Evolutionary conservation across 2,113 vertebrate genomes (phyloP).

Genomic region (Tychaedon coryphoeus): DNA sequence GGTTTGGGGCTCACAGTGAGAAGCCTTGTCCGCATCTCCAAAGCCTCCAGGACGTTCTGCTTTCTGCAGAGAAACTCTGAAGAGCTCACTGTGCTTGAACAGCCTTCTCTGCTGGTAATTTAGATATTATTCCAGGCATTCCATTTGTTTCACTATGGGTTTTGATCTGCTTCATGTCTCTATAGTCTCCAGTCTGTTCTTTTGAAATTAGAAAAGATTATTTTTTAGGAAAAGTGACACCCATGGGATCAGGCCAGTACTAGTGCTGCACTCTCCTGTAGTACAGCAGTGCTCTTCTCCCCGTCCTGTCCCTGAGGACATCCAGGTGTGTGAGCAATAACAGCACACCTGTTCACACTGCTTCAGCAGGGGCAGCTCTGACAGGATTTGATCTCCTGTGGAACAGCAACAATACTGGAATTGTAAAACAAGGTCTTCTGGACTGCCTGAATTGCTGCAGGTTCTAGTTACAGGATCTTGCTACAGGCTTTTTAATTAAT

Average conservation of each 20-base stretch:
- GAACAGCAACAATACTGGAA: neutral
- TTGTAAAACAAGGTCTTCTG: neutral
- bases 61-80: neutral
- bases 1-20: neutral
- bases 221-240: neutral
- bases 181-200: neutral
- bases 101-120: neutral
- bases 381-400: neutral
- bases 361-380: neutral
- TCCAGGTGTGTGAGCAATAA: neutral
- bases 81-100: neutral
- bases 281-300: neutral
- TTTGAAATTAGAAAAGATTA: neutral
- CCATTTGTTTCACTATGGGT: neutral
- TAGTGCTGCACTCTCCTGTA: neutral
- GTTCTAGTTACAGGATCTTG: neutral
- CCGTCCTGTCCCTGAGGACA: neutral
- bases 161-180: neutral
- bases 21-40: neutral
- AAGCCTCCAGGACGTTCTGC: neutral
- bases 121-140: neutral
- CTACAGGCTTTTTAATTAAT: neutral
- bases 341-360: neutral
- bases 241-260: neutral
- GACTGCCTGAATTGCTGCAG: neutral